phyloP scores from a whole-genome alignment of 1,140 invertebrate genomes.

The Atta colombica region DNA sequence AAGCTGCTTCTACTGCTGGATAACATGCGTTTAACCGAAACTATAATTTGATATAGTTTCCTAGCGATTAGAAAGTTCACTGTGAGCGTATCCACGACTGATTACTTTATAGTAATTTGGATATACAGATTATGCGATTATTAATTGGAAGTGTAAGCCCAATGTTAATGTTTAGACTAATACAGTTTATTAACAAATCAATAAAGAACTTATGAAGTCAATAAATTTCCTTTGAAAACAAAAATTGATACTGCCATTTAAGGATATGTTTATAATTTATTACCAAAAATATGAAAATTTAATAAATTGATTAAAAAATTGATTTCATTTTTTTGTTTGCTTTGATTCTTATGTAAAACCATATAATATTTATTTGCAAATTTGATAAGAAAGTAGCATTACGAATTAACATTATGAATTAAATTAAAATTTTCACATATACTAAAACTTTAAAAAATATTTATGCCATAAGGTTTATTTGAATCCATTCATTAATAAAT shows the following conservation, averaged over 20 bases:
- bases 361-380: no score
- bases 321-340: no score
- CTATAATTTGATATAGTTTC: slow-evolving; percentile 56
- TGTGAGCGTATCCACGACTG: not conserved
- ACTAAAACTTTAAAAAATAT: no score
- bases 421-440: no score
- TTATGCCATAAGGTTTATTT: no score
- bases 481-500: no score
- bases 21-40: slow-evolving; percentile 50
- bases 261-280: not conserved
- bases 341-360: no score
- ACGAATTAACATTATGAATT: no score
- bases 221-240: not conserved
- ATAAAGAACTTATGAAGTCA: not conserved
- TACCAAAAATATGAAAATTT: no score
- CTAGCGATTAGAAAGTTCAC: slow-evolving; percentile 45
- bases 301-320: no score
- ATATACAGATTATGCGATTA: not conserved
- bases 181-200: not conserved
- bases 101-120: slow-evolving; percentile 6
- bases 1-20: not conserved
- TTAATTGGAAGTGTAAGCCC: not conserved
- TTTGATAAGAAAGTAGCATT: no score
- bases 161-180: not conserved
- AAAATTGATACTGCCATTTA: not conserved